Evolutionary conservation across 2,113 vertebrate genomes (phyloP).

Genomic region (Xiphophorus couchianus): DNA sequence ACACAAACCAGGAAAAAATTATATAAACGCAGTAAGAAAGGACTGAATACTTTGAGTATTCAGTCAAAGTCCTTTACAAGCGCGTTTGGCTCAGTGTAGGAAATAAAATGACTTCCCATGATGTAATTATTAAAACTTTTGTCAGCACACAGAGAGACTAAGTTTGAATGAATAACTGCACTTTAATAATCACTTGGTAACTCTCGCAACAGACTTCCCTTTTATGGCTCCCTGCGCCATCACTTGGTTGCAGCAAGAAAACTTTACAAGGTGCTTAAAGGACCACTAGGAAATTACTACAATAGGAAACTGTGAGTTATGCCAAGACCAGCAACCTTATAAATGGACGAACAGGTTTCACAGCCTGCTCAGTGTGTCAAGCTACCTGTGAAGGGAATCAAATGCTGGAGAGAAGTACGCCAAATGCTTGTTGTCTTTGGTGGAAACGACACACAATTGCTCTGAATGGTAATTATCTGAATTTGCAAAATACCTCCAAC

Average conservation of each 20-base stretch:
- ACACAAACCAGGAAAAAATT: slow-evolving; percentile 17
- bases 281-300: slow-evolving; percentile 38
- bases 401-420: neutral
- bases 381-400: slow-evolving; percentile 32
- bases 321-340: slow-evolving; percentile 14
- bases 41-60: neutral
- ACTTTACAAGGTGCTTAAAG: slow-evolving; percentile 54
- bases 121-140: slow-evolving; percentile 53
- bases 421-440: neutral
- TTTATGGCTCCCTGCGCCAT: slow-evolving; percentile 45
- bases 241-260: slow-evolving; percentile 27
- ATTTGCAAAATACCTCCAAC: slow-evolving; percentile 11
- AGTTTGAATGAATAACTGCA: neutral
- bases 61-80: slow-evolving; percentile 18
- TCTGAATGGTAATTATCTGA: slow-evolving; percentile 7
- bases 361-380: slow-evolving; percentile 7
- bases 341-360: slow-evolving; percentile 50
- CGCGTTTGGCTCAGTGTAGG: slow-evolving; percentile 5
- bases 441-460: neutral
- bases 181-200: slow-evolving; percentile 26
- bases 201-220: slow-evolving; percentile 22
- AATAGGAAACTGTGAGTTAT: slow-evolving; percentile 36
- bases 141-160: slow-evolving; percentile 4
- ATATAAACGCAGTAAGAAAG: slow-evolving; percentile 16
- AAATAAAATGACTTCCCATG: slow-evolving; percentile 38